Evolutionary conservation across 2,888 invertebrate species (phyloP).

Genomic region (Eugnorisma glareosa): DNA sequence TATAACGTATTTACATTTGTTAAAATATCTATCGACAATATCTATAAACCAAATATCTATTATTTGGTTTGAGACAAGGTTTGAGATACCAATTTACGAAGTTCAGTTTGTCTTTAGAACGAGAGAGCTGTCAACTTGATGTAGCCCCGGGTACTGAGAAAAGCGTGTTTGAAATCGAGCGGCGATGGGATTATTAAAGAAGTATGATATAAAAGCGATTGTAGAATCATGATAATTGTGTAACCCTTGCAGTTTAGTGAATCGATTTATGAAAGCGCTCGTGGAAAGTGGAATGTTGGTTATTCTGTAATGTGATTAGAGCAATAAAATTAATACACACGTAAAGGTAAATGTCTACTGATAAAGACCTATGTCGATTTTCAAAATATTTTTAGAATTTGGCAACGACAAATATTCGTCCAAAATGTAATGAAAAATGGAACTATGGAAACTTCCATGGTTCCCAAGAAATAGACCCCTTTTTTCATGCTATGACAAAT

Average conservation of each 20-base stretch:
- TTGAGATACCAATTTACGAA: neutral
- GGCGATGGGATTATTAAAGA: too few relatives aligned
- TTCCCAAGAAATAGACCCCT: neutral
- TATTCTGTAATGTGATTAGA: neutral
- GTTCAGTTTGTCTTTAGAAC: neutral
- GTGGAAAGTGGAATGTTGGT: neutral
- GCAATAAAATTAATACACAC: too few relatives aligned
- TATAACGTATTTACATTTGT: neutral
- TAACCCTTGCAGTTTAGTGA: neutral
- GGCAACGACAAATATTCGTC: neutral
- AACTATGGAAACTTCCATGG: neutral
- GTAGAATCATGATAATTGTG: neutral
- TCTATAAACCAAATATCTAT: too few relatives aligned
- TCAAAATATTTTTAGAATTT: neutral
- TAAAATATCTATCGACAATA: neutral
- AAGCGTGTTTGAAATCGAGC: neutral
- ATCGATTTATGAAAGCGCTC: neutral
- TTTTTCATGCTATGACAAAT: neutral
- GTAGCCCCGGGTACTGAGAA: neutral
- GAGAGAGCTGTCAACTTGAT: neutral
- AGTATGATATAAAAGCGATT: too few relatives aligned
- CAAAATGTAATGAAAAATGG: neutral
- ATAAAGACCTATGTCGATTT: too few relatives aligned
- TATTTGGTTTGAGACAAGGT: too few relatives aligned
- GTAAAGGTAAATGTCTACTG: neutral